Conservation (phyloP, 2,797 vertebrate species). For the Chaetodon trifasciatus region DNA sequence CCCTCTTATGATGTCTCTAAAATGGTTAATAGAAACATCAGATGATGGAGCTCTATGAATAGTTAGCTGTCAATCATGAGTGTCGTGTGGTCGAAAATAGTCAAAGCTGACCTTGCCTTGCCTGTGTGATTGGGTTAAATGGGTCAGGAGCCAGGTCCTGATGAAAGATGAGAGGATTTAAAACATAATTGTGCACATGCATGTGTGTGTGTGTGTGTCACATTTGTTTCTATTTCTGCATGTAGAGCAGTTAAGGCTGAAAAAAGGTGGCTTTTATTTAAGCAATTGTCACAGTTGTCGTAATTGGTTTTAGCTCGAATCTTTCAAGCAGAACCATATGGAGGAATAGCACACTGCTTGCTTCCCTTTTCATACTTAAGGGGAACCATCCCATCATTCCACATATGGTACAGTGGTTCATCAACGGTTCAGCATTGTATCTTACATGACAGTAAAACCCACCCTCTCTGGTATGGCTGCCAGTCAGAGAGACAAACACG, state of each 20-base stretch:
- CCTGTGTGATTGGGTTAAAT: slow-evolving; percentile 21
- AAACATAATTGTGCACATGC: neutral
- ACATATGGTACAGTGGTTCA: slow-evolving; percentile 8
- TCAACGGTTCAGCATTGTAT: slow-evolving; percentile 21
- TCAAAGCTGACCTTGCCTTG: neutral
- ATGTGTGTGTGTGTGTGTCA: slow-evolving; percentile 1
- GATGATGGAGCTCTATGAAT: slow-evolving; percentile 2
- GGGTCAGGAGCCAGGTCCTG: slow-evolving; percentile 4
- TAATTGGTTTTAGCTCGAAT: neutral
- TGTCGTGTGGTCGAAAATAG: neutral
- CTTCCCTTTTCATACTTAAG: neutral
- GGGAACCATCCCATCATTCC: neutral
- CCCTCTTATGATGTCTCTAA: neutral
- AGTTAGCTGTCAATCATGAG: neutral
- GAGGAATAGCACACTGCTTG: neutral
- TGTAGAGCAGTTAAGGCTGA: neutral
- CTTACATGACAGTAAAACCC: slow-evolving; percentile 40
- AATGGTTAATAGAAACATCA: slow-evolving; percentile 5
- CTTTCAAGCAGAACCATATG: neutral
- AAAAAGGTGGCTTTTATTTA: neutral
- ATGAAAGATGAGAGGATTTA: neutral
- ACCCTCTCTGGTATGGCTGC: slow-evolving; percentile 41
- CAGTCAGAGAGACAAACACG: slow-evolving; percentile 51
- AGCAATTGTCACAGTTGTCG: neutral
- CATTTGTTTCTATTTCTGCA: too few relatives aligned